Base-by-base conservation (phyloP, 2,888 invertebrate species). In the Prenolepis imparis region DNA sequence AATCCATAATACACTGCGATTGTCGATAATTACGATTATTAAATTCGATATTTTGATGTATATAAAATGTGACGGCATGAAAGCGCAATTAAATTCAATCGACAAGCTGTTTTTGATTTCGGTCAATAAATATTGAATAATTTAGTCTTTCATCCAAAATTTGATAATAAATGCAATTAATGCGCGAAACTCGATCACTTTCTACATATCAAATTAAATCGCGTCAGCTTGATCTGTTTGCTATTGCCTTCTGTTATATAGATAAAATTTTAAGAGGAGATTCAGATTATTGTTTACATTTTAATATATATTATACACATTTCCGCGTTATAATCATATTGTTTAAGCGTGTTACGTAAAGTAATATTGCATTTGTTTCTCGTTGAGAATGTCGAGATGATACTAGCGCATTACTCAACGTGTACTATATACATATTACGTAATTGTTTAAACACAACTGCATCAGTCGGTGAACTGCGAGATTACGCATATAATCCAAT, bases 381-480 rank as follows among this genome's bases (percentile, higher is more conserved):
- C 52, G 36, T n/a, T 39, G 52, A 55, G n/a, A 67, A 39, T 39
- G 48, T n/a, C 24, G 52, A 52, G 24, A 66, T 24, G 3, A 41
- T 18, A 28, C n/a, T 48, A 64, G n/a, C 24, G 52, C 28, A 77
- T 68, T 39, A 67, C 48, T 66, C 52, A 39, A 21, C 36, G 48
- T 36, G 48, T 44, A 41, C 41, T 39, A 32, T 3, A 28, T 3
- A 28, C 3, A 28, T 28, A 28, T 28, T 0, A 21, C 44, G n/a
- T 72, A 72, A 80, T 80, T 80, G 36, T 80, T 80, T 59, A 80
- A 36, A 72, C 59, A 41, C 59, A 72, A 61, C 68, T 67, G 61
- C 21, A 70, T 66, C 75, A 67, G 59, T 55, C 48, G 32, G 41
- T 67, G 68, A 55, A 80, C 67, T 41, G 61, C 72, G 67, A 78